These are phyloP conservation scores for Drosophila paulistorum DNA, from an alignment of 1,140 invertebrate genomes.

Conservation along the genomic window DNA sequence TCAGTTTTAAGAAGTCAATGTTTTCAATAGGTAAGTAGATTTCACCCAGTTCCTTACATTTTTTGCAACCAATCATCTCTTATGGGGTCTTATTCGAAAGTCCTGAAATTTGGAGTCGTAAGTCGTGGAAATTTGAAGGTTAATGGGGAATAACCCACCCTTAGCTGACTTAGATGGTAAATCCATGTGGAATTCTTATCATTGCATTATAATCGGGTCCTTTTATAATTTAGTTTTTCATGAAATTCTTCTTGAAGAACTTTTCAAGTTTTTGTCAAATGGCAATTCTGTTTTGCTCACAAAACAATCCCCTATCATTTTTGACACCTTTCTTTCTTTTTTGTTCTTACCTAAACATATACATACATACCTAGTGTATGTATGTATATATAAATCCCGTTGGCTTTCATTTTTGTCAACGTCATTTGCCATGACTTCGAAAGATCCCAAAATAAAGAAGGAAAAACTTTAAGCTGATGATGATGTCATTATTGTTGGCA, in stretches of 20 bases:
- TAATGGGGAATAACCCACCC: too few species aligned
- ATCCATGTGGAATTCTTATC: not conserved
- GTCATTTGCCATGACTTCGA: conserved; percentile 75
- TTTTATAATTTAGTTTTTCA: not conserved
- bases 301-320: conserved; percentile 1
- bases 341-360: not conserved
- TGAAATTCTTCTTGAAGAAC: not conserved
- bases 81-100: too few species aligned
- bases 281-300: not conserved
- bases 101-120: too few species aligned
- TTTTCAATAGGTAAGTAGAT: too few species aligned
- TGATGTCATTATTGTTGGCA: conserved; percentile 76
- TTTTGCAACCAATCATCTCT: too few species aligned
- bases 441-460: not conserved
- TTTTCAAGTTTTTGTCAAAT: not conserved
- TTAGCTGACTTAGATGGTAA: too few species aligned
- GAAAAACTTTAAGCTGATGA: conserved; percentile 71
- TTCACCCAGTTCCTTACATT: too few species aligned
- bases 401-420: conserved; percentile 32
- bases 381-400: conserved; percentile 5
- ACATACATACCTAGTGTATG: not conserved
- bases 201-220: not conserved
- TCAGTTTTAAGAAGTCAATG: too few species aligned
- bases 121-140: too few species aligned
- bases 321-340: conserved; percentile 4